A percentile compares a stretch with the other conserved stretches of the same genome.
phyloP scores from a whole-genome alignment of 2,797 vertebrate species.

The Pelobates cultripes region DNA sequence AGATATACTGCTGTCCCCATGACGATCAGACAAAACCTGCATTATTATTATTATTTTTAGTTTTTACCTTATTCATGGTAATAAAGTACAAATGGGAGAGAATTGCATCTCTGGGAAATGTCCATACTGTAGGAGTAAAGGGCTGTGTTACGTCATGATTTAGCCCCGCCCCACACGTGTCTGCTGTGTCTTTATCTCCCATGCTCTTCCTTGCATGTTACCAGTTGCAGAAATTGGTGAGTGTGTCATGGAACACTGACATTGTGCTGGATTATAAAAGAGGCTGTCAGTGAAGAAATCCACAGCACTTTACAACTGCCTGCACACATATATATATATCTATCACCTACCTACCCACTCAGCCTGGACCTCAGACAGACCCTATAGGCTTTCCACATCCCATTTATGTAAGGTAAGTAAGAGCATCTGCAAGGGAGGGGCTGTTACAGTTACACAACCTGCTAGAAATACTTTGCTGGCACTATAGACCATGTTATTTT shows the following conservation, averaged over 20 bases:
- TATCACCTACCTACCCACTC: no score
- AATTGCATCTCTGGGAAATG: no score
- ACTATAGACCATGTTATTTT: no score
- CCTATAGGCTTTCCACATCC: neutral
- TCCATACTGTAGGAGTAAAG: no score
- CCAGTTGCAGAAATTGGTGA: neutral
- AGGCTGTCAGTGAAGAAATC: no score
- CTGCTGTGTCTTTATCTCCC: neutral
- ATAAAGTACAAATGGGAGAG: no score
- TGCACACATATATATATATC: neutral
- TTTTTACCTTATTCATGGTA: no score
- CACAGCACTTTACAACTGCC: neutral
- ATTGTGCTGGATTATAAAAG: neutral
- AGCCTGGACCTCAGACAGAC: no score
- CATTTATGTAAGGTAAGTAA: constrained; percentile 23
- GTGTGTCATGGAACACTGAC: neutral
- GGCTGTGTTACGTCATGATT: neutral
- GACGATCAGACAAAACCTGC: no score
- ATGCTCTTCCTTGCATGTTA: neutral
- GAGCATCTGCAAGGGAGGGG: neutral
- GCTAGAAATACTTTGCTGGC: neutral
- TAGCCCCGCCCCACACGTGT: no score
- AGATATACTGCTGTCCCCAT: no score
- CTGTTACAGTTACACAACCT: neutral
- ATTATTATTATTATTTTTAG: no score